Conservation (phyloP, 2,797 vertebrate genomes). For the Chromobotia macracanthus region DNA sequence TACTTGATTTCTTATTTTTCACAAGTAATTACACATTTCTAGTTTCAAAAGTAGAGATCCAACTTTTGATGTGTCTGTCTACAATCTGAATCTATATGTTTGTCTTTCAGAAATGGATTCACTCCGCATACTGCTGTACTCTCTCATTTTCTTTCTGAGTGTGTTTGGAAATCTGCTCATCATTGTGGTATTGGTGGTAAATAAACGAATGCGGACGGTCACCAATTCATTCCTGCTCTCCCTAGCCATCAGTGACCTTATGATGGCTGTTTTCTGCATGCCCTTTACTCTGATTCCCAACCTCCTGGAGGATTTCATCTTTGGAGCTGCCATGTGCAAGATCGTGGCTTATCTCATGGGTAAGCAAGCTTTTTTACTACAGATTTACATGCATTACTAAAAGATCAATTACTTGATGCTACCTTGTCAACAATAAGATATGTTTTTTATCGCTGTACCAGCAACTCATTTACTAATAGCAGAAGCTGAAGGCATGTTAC, state of each 20-base stretch:
- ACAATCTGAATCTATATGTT: neutral
- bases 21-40: no score
- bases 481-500: neutral
- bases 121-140: slow-evolving; percentile 86
- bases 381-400: neutral
- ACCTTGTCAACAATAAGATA: neutral
- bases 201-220: slow-evolving; percentile 90
- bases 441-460: neutral
- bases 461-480: neutral
- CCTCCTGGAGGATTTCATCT: slow-evolving; percentile 92
- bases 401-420: neutral
- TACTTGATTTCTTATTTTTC: neutral
- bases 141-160: slow-evolving; percentile 87
- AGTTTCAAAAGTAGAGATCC: neutral
- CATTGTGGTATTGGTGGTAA: slow-evolving; percentile 86
- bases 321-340: slow-evolving; percentile 91
- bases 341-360: slow-evolving; percentile 93
- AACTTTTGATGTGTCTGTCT: neutral
- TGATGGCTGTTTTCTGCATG: slow-evolving; percentile 93
- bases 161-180: slow-evolving; percentile 90
- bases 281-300: slow-evolving; percentile 93
- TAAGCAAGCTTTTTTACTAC: slow-evolving; percentile 63
- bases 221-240: slow-evolving; percentile 96
- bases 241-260: slow-evolving; percentile 90
- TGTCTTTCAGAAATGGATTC: slow-evolving; percentile 74